Conservation (phyloP, 2,113 vertebrate species). For the Pelusios castaneus region DNA sequence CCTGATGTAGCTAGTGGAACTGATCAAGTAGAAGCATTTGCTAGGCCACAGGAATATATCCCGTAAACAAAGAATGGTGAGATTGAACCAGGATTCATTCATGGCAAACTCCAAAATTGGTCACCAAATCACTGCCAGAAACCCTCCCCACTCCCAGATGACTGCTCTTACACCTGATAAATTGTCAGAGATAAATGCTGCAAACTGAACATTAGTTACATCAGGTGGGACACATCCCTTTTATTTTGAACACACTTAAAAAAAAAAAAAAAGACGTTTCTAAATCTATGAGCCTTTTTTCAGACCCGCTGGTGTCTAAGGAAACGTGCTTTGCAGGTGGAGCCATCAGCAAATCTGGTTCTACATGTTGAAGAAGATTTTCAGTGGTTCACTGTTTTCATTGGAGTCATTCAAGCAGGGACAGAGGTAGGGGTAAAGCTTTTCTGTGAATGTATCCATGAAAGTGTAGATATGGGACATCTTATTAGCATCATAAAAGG, state of each 20-base stretch:
- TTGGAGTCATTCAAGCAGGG: constrained; percentile 75
- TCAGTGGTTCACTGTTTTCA: constrained; percentile 68
- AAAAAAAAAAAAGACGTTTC: not conserved
- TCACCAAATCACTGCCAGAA: not conserved
- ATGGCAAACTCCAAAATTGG: not conserved
- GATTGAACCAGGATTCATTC: not conserved
- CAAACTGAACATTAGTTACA: not conserved
- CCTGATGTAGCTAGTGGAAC: not conserved
- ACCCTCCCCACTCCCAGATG: not conserved
- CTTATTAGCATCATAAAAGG: constrained; percentile 68
- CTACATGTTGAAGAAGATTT: constrained; percentile 25
- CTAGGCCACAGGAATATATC: not conserved
- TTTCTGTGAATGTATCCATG: constrained; percentile 58
- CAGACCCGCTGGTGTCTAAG: not conserved
- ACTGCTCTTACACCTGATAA: not conserved
- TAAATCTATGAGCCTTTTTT: not conserved
- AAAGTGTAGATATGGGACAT: constrained; percentile 76
- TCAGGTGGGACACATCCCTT: not conserved
- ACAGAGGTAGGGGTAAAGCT: constrained; percentile 73
- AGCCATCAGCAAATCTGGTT: not conserved
- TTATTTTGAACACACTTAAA: not conserved
- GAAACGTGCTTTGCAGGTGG: not conserved
- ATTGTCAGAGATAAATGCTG: not conserved
- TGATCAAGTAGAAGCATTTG: not conserved
- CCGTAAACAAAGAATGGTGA: not conserved